phyloP scores from a whole-genome alignment of 2,888 invertebrate species.

The Prosapia bicincta region DNA sequence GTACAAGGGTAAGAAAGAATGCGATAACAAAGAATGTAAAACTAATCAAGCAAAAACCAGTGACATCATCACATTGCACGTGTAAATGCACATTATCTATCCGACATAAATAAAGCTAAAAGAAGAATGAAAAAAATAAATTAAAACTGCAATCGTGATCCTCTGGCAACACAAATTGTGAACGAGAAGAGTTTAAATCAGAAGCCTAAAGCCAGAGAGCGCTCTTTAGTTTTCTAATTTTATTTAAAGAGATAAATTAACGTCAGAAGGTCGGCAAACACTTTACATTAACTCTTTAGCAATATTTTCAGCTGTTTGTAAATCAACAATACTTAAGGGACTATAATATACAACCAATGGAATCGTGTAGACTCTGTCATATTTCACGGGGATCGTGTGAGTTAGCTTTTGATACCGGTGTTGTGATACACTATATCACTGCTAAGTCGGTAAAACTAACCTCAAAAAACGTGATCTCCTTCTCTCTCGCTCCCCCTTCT shows the following conservation, averaged over 20 bases:
- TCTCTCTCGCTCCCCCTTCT: not conserved
- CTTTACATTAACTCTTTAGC: not conserved
- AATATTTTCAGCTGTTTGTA: conserved; percentile 17
- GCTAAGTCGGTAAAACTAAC: not conserved
- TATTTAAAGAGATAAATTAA: not conserved
- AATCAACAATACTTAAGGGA: conserved; percentile 17
- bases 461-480: conserved; percentile 17
- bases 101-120: not conserved
- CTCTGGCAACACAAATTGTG: not conserved
- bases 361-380: conserved; percentile 18
- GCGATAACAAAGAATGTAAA: no score
- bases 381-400: conserved; percentile 19
- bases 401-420: conserved; percentile 12
- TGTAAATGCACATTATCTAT: not conserved
- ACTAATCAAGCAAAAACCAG: not conserved
- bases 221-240: not conserved
- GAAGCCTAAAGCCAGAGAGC: not conserved
- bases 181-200: not conserved
- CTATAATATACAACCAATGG: conserved; percentile 12
- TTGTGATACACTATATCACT: conserved; percentile 19
- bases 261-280: not conserved
- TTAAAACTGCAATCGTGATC: not conserved
- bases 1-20: no score
- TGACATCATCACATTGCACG: not conserved
- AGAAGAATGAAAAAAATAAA: not conserved